A percentile compares a stretch with the other conserved stretches of the same genome.
Conservation (phyloP, 2,797 vertebrate species). For the Syncerus caffer region DNA sequence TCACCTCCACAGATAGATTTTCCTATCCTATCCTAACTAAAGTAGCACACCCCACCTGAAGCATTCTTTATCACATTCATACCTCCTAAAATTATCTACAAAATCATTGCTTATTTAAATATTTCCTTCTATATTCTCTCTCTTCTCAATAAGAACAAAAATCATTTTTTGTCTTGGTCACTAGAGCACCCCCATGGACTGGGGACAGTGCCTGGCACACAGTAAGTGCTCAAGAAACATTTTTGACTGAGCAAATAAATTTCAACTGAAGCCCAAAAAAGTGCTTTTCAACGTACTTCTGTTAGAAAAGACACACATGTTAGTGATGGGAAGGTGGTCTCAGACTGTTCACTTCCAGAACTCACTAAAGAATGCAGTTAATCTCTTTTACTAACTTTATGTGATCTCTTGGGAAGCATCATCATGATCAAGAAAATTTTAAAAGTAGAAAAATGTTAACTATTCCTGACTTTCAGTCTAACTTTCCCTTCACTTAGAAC, state of each 20-base stretch:
- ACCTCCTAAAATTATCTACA: not conserved
- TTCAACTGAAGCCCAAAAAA: not conserved
- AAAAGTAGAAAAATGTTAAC: not conserved
- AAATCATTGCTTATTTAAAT: not conserved
- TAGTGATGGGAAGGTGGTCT: not conserved
- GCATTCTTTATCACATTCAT: not conserved
- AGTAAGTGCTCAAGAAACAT: not conserved
- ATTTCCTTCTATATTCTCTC: not conserved
- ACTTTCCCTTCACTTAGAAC: not conserved
- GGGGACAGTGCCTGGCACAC: not conserved
- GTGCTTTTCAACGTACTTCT: not conserved
- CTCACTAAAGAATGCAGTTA: not conserved
- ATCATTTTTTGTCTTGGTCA: not conserved
- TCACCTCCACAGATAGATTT: rapidly evolving
- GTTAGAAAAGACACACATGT: not conserved
- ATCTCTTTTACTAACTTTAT: not conserved
- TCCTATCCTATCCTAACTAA: not conserved
- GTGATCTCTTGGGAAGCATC: not conserved
- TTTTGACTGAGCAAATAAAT: not conserved
- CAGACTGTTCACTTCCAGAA: not conserved
- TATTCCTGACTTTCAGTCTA: not conserved
- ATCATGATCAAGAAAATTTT: not conserved
- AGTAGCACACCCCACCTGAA: not conserved
- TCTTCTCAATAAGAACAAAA: not conserved
- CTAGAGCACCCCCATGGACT: not conserved